Evolutionary conservation across 2,888 invertebrate species (phyloP).

Genomic region (Tipula vernalis): DNA sequence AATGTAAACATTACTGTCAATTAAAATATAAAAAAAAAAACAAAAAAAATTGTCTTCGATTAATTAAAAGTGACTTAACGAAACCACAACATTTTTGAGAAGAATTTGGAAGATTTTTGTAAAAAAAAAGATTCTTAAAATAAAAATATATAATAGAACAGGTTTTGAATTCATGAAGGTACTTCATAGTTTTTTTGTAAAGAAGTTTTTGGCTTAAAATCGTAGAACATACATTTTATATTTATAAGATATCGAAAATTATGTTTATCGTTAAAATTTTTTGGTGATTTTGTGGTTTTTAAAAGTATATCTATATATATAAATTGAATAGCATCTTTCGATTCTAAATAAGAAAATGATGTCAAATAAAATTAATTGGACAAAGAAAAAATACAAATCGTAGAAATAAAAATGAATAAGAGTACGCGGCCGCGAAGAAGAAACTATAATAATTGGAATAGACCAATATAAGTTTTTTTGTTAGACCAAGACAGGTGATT

Average conservation of each 20-base stretch:
- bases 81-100: background rate
- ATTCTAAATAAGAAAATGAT: conserved; percentile 4
- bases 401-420: background rate
- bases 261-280: background rate
- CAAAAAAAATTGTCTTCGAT: background rate
- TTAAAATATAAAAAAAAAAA: background rate
- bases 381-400: background rate
- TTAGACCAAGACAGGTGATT: background rate
- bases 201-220: background rate
- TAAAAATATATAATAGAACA: background rate
- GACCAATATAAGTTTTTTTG: background rate
- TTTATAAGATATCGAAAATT: background rate
- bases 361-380: background rate
- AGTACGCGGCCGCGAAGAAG: background rate
- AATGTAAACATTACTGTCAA: background rate
- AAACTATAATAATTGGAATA: background rate
- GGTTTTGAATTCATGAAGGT: background rate
- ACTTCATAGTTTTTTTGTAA: background rate
- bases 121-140: background rate
- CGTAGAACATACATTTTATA: background rate
- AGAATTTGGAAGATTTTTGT: background rate
- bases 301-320: background rate
- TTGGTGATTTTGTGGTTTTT: background rate
- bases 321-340: background rate
- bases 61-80: background rate